These are phyloP conservation scores for Champsocephalus esox DNA, from an alignment of 2,797 vertebrate genomes.

Conservation along the genomic window DNA sequence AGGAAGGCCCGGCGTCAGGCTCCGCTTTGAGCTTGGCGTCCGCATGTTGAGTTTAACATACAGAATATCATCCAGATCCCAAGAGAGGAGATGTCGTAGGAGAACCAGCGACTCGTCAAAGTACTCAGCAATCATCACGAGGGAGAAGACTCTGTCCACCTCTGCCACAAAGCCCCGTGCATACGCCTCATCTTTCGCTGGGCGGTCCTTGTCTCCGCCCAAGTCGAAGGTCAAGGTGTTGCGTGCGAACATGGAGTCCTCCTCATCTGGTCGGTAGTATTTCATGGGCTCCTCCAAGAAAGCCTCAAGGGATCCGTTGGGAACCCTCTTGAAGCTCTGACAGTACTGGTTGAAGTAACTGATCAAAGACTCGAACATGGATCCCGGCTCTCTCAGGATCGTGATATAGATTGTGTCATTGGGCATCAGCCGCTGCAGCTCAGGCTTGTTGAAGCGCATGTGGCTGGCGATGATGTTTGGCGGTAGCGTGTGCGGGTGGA, in stretches of 20 bases:
- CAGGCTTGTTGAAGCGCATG: slow-evolving; percentile 86
- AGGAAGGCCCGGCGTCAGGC: slow-evolving; percentile 75
- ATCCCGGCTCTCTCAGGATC: slow-evolving; percentile 88
- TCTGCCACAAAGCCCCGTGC: slow-evolving; percentile 81
- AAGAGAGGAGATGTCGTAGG: slow-evolving; percentile 87
- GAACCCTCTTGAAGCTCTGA: slow-evolving; percentile 87
- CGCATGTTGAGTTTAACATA: slow-evolving; percentile 91
- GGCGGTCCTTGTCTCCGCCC: slow-evolving; percentile 87
- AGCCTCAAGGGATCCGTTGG: slow-evolving; percentile 87
- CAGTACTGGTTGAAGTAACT: slow-evolving; percentile 90
- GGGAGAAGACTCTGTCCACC: slow-evolving; percentile 86
- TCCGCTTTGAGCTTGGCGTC: slow-evolving; percentile 81
- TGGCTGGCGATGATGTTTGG: slow-evolving; percentile 88
- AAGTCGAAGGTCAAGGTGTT: slow-evolving; percentile 90
- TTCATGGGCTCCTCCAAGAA: slow-evolving; percentile 84
- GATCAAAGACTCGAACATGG: slow-evolving; percentile 93
- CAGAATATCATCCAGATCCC: slow-evolving; percentile 90
- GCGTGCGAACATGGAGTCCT: slow-evolving; percentile 87
- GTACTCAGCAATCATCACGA: slow-evolving; percentile 92
- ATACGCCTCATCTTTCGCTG: slow-evolving; percentile 73
- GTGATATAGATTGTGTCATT: slow-evolving; percentile 87
- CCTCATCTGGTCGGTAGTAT: slow-evolving; percentile 87
- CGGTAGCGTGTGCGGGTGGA: slow-evolving; percentile 87
- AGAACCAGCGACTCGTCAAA: slow-evolving; percentile 92
- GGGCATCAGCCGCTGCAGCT: slow-evolving; percentile 87